Evolutionary conservation across 2,113 vertebrate species (phyloP).

Genomic region (Ammodytes dubius): DNA sequence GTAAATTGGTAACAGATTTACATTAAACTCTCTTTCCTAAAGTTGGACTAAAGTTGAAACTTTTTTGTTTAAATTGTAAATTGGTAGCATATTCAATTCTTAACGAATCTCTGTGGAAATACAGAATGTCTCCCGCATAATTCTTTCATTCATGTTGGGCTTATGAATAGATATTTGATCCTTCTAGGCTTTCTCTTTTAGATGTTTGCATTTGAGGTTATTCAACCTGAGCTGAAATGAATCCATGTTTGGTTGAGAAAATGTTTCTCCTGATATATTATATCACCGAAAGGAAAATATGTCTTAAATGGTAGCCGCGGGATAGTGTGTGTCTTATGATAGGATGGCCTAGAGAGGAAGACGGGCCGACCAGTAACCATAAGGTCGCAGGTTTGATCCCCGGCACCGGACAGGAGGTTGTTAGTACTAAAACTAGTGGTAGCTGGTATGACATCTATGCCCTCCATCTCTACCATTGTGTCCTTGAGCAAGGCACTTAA

Average conservation of each 20-base stretch:
- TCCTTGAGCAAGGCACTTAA: no score
- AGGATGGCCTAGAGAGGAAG: no score
- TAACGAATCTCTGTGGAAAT: background rate
- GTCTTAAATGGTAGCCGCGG: background rate
- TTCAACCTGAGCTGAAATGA: background rate
- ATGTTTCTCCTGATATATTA: background rate
- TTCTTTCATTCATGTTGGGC: background rate
- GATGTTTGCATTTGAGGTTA: background rate
- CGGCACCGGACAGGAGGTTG: no score
- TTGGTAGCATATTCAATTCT: background rate
- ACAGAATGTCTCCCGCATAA: no score
- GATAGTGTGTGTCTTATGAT: background rate
- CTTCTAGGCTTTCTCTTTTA: no score
- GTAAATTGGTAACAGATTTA: background rate
- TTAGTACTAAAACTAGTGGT: no score
- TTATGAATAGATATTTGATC: background rate
- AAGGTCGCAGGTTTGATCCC: no score
- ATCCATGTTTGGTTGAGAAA: constrained; percentile 5
- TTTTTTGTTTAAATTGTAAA: background rate
- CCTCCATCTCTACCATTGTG: no score
- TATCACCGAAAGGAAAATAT: background rate
- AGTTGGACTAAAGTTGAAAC: background rate
- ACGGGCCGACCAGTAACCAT: no score
- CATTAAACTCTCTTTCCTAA: background rate
- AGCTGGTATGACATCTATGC: no score